Conservation (phyloP, 2,113 vertebrate genomes). For the Tyto alba region DNA sequence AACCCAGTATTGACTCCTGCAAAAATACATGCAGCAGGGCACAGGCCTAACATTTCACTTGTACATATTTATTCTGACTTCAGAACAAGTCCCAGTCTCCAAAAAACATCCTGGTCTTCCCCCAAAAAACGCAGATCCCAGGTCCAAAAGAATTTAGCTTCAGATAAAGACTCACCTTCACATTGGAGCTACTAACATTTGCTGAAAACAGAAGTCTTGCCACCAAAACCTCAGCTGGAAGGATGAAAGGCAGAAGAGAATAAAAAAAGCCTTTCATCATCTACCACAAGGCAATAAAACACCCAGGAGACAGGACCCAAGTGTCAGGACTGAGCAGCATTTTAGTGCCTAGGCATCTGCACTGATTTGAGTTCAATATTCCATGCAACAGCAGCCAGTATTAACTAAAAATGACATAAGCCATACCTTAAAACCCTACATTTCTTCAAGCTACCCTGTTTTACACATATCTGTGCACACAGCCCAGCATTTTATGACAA, state of each 20-base stretch:
- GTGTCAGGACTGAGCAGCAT: not conserved
- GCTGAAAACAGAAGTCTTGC: not conserved
- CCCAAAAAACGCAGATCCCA: not conserved
- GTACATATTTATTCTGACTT: not conserved
- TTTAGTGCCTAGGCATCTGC: not conserved
- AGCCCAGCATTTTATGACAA: not conserved
- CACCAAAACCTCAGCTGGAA: not conserved
- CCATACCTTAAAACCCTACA: not conserved
- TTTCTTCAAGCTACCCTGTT: not conserved
- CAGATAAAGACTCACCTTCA: not conserved
- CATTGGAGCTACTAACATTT: accelerated
- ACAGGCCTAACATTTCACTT: not conserved
- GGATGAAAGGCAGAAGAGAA: not conserved
- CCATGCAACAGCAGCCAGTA: not conserved
- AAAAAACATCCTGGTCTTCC: not conserved
- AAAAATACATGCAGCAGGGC: not conserved
- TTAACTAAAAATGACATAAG: not conserved
- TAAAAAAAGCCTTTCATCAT: not conserved
- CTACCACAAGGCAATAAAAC: not conserved
- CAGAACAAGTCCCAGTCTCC: not conserved
- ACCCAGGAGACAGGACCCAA: not conserved
- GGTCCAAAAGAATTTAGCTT: not conserved
- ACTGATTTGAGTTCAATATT: not conserved
- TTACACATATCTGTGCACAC: not conserved
- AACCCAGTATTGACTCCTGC: not conserved